Evolutionary conservation across 2,797 vertebrate species (phyloP), one percentile per base, ranked within the genome.

Genomic region (Megaceryle alcyon): DNA sequence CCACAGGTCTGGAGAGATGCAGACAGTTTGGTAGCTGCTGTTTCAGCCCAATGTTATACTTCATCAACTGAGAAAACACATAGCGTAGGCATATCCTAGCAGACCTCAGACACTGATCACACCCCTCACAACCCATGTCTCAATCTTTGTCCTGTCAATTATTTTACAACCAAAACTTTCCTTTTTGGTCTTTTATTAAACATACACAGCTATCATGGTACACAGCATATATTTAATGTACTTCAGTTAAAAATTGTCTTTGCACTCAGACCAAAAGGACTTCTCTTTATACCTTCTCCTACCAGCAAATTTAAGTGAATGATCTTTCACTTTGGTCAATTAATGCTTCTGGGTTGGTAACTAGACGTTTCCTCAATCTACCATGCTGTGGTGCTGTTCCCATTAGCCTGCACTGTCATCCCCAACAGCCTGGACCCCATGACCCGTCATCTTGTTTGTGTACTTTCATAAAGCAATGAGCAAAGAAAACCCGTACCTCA

Each of bases 51-150:
- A 10, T 2, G 23, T 5, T 70, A 26, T 70, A 12, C 46, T 85
- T 60, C 61, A 78, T 35, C n/a, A 63, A 29, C 33, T 53, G 46
- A 10, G 37, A 56, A 66, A 89, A 3, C 10, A 25, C 15, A 5
- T 1, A 49, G 18, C 0, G 0, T 4, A 35, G n/a, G 54, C 5
- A 28, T 14, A 46, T 19, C 35, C 46, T 89, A 20, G 39, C 25
- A 88, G 49, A 14, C 4, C 56, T 53, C 3, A 88, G 48, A 46
- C 20, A 46, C 20, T 0, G 0, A 20, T 44, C 23, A n/a, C 26
- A 49, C 10, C 28, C 37, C 5, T 80, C 28, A 23, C 21, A 71
- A 26, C 22, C 33, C 29, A 10, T 31, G 69, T 13, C 35, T 79
- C 88, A 29, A 66, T 59, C 61, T 81, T 73, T 61, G 28, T 81